phyloP scores from a whole-genome alignment of 1,140 invertebrate genomes.

The Diuraphis noxia region DNA sequence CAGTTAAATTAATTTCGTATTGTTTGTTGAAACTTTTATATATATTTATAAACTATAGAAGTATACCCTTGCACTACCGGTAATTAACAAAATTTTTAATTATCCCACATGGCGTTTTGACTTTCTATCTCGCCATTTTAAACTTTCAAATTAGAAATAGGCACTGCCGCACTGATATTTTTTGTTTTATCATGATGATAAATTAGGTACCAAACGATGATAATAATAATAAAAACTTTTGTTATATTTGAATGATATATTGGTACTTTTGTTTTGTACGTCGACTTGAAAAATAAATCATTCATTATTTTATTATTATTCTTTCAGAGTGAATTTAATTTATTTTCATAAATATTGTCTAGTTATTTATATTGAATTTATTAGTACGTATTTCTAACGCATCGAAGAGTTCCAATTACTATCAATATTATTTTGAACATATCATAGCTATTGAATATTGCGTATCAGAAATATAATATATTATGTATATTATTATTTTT shows the following conservation, averaged over 20 bases:
- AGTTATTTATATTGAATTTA: not conserved
- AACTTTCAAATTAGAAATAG: not conserved
- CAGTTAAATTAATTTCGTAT: not conserved
- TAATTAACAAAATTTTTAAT: constrained; percentile 38
- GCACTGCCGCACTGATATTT: not conserved
- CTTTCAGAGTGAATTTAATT: not conserved
- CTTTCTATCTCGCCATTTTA: not conserved
- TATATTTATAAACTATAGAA: not conserved
- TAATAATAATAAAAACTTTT: not conserved
- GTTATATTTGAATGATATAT: not conserved
- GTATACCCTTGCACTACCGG: not conserved
- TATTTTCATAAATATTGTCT: not conserved
- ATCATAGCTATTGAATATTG: not conserved
- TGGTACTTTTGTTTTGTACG: not conserved
- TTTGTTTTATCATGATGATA: not conserved
- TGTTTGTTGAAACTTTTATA: constrained; percentile 28
- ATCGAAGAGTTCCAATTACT: not conserved
- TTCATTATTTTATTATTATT: not conserved
- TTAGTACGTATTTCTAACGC: not conserved
- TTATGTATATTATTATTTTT: not conserved
- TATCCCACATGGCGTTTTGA: not conserved
- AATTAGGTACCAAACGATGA: not conserved
- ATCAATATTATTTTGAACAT: not conserved
- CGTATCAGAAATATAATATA: not conserved
- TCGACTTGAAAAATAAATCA: not conserved